phyloP scores from a whole-genome alignment of 2,797 vertebrate species.

The Sphaeramia orbicularis region DNA sequence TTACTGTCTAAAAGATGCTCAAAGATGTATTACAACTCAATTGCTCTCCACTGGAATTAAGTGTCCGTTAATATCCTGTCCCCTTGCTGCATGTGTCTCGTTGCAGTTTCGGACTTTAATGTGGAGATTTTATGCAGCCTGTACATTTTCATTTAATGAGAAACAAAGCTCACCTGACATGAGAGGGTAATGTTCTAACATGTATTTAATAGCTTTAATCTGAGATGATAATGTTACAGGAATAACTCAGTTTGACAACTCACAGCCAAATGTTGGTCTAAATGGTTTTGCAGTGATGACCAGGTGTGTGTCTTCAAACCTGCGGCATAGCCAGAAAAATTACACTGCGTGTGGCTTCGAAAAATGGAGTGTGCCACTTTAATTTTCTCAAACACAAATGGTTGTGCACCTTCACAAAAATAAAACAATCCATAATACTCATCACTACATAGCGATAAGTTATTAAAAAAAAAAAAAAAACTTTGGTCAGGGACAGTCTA shows the following conservation, averaged over 20 bases:
- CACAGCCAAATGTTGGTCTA: conserved; percentile 12
- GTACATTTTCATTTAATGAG: conserved; percentile 15
- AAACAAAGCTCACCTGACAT: neutral
- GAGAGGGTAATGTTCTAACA: neutral
- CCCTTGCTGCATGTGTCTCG: neutral
- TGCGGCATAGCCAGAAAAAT: no score
- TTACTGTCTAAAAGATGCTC: neutral
- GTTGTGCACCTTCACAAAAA: no score
- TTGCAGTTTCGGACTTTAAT: conserved; percentile 14
- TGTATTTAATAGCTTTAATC: neutral
- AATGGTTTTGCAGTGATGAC: neutral
- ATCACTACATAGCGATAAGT: no score
- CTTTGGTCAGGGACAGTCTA: no score
- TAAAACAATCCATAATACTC: no score
- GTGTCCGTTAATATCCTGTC: neutral
- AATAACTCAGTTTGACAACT: neutral
- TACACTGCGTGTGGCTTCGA: no score
- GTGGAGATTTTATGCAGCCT: neutral
- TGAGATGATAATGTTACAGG: no score
- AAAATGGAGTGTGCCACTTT: no score
- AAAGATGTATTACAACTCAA: neutral
- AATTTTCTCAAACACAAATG: no score
- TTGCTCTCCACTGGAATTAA: conserved; percentile 3
- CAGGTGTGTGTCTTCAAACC: conserved; percentile 6
- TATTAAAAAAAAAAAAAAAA: no score